Evolutionary conservation across 2,113 vertebrate genomes (phyloP).

Genomic region (Sciurus niger): DNA sequence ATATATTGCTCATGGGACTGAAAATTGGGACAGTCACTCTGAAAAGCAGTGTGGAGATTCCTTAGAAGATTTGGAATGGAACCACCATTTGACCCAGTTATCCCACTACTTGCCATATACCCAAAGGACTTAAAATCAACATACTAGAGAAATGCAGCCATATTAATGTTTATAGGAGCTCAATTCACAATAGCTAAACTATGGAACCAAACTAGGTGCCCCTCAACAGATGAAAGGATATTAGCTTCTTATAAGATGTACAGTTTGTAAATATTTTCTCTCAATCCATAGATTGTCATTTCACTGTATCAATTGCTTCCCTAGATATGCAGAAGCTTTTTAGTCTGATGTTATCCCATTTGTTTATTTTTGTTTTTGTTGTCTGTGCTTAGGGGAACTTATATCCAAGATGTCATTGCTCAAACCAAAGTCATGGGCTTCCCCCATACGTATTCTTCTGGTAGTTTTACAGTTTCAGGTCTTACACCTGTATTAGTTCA

Average conservation of each 20-base stretch:
- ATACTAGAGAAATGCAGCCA: no score
- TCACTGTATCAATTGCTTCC: neutral
- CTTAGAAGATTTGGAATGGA: no score
- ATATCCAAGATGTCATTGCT: neutral
- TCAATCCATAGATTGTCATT: neutral
- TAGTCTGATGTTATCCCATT: neutral
- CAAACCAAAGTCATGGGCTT: neutral
- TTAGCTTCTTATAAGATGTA: neutral
- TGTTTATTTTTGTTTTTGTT: neutral
- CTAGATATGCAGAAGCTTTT: neutral
- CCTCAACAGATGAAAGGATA: neutral
- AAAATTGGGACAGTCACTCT: no score
- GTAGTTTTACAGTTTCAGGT: neutral
- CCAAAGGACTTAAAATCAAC: no score
- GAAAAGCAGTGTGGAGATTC: no score
- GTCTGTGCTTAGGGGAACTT: neutral
- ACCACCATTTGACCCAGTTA: no score
- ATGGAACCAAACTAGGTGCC: no score
- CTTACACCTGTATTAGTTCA: neutral
- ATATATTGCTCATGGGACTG: no score
- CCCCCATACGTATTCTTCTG: neutral
- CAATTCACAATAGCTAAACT: no score
- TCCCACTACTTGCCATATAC: no score
- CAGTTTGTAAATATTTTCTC: neutral
- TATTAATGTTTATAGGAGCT: no score